These are phyloP conservation scores for Philhelius pedissequus DNA, from an alignment of 2,888 invertebrate species.

Conservation along the genomic window DNA sequence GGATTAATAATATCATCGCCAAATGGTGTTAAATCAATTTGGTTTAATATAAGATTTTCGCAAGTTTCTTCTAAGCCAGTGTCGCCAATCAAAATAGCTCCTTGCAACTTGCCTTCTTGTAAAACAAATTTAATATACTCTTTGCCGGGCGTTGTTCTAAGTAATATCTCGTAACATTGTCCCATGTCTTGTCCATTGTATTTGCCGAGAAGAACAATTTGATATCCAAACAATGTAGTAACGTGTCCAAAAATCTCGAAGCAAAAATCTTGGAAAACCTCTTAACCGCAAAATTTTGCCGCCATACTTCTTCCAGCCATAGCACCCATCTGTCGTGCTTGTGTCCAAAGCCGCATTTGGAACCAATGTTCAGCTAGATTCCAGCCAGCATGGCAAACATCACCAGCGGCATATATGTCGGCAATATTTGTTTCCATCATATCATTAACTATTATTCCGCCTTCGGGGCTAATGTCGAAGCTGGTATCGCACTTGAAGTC, in stretches of 20 bases:
- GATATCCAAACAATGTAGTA: slow-evolving; percentile 95
- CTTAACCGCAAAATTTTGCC: slow-evolving; percentile 80
- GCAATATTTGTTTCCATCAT: slow-evolving; percentile 88
- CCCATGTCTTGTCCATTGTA: slow-evolving; percentile 95
- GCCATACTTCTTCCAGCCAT: slow-evolving; percentile 96
- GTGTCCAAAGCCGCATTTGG: slow-evolving; percentile 98
- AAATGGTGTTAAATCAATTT: slow-evolving; percentile 91
- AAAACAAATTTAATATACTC: slow-evolving; percentile 95
- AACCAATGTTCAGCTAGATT: slow-evolving; percentile 89
- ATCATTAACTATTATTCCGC: slow-evolving; percentile 92
- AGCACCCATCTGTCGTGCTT: slow-evolving; percentile 97
- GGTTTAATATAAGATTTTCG: slow-evolving; percentile 97
- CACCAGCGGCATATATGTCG: slow-evolving; percentile 96
- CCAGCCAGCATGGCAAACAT: slow-evolving; percentile 94
- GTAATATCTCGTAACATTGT: slow-evolving; percentile 88
- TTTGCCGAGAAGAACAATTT: slow-evolving; percentile 93
- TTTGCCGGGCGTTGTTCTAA: slow-evolving; percentile 88
- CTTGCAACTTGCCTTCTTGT: slow-evolving; percentile 90
- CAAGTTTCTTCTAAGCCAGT: slow-evolving; percentile 98
- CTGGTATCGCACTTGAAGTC: slow-evolving; percentile 81
- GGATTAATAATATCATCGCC: slow-evolving; percentile 97
- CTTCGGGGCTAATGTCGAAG: slow-evolving; percentile 83
- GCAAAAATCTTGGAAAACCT: slow-evolving; percentile 92
- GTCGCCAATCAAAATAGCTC: slow-evolving; percentile 97
- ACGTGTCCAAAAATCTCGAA: slow-evolving; percentile 99